Conservation (phyloP, 2,888 invertebrate genomes). For the Dicranocentrus wangi region DNA sequence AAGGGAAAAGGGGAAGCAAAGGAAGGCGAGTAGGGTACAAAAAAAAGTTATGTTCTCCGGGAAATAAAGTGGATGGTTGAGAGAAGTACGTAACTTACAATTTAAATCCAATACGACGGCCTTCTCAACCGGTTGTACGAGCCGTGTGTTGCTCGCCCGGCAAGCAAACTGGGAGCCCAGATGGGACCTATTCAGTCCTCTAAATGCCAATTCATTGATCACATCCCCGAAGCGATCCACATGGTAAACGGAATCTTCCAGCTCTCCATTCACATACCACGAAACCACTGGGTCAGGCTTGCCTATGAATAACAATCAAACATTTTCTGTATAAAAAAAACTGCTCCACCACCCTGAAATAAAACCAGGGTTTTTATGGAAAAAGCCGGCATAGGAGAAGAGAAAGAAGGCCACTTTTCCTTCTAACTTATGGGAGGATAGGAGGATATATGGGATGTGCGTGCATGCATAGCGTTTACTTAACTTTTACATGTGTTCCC, state of each 20-base stretch:
- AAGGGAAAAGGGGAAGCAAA: slow-evolving; percentile 12
- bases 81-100: slow-evolving; percentile 69
- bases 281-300: slow-evolving; percentile 72
- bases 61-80: too few species aligned
- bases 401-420: slow-evolving; percentile 39
- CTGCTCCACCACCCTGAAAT: neutral
- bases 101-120: slow-evolving; percentile 71
- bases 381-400: slow-evolving; percentile 11
- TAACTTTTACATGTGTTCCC: slow-evolving; percentile 53
- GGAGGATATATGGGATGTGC: slow-evolving; percentile 55
- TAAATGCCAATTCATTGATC: slow-evolving; percentile 72
- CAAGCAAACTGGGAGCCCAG: slow-evolving; percentile 72
- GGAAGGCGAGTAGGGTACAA: slow-evolving; percentile 1
- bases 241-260: slow-evolving; percentile 72
- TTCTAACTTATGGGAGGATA: slow-evolving; percentile 18
- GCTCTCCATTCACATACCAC: slow-evolving; percentile 72
- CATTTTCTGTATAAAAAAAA: slow-evolving; percentile 53
- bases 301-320: slow-evolving; percentile 73
- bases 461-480: slow-evolving; percentile 56
- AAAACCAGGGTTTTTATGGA: neutral
- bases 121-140: slow-evolving; percentile 72
- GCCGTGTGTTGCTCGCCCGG: slow-evolving; percentile 71
- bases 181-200: slow-evolving; percentile 71
- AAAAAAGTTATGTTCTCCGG: slow-evolving; percentile 17
- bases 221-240: slow-evolving; percentile 71